A percentile compares a stretch with the other conserved stretches of the same genome.
These are phyloP conservation scores for Lasioglossum figueresi DNA, from an alignment of 2,888 invertebrate species.

Conservation along the genomic window DNA sequence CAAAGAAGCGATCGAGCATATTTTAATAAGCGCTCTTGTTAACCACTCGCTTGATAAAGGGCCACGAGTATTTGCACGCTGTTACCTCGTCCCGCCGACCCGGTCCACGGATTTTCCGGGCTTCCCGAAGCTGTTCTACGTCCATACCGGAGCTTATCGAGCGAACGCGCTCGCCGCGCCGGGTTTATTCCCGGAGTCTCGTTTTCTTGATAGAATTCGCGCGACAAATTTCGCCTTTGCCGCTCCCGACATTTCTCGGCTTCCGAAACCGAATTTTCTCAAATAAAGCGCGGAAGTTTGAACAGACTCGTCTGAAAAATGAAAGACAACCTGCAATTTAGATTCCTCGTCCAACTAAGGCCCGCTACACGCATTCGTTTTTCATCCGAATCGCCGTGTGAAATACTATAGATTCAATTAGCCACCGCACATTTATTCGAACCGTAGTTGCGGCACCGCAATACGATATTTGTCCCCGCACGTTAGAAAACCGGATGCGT, in stretches of 20 bases:
- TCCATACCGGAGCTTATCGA: constrained; percentile 56
- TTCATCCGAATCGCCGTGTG: too few species aligned
- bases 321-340: not conserved
- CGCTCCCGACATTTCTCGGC: not conserved
- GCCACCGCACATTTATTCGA: too few species aligned
- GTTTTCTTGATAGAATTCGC: constrained; percentile 33
- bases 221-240: constrained; percentile 27
- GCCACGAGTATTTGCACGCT: constrained; percentile 34
- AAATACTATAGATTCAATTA: too few species aligned
- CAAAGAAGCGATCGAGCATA: not conserved
- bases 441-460: too few species aligned
- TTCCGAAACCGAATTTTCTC: not conserved
- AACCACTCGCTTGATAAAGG: constrained; percentile 39
- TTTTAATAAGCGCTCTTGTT: constrained; percentile 37
- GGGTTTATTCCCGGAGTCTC: constrained; percentile 52
- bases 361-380: too few species aligned
- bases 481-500: too few species aligned
- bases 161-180: constrained; percentile 35
- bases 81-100: constrained; percentile 24
- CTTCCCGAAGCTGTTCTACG: constrained; percentile 50
- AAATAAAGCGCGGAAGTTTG: not conserved
- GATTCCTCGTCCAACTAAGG: not conserved
- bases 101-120: constrained; percentile 52
- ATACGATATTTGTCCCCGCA: too few species aligned
- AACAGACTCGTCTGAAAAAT: not conserved